phyloP scores from a whole-genome alignment of 2,888 invertebrate species.

The Cepaea hortensis region DNA sequence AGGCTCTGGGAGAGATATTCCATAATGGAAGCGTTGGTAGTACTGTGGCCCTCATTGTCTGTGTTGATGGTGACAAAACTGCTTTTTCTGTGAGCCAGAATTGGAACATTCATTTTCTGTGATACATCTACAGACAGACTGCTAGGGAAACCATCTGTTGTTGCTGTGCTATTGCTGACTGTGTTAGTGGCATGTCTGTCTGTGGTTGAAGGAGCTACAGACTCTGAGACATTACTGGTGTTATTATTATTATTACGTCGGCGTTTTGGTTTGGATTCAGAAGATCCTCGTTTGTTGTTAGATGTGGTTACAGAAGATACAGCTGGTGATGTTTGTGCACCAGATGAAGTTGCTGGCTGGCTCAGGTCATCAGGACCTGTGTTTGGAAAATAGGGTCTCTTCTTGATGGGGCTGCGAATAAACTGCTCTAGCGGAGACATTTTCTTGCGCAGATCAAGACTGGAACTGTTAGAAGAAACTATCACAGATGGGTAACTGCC shows the following conservation, averaged over 20 bases:
- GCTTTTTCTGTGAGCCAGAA: slow-evolving; percentile 51
- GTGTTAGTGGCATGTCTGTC: not conserved
- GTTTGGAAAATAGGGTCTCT: slow-evolving; percentile 70
- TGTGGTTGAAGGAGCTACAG: not conserved
- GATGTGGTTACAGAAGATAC: not conserved
- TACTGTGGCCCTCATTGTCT: not conserved
- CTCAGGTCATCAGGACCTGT: slow-evolving; percentile 35
- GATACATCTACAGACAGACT: not conserved
- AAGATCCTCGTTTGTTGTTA: slow-evolving; percentile 35
- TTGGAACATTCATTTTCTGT: slow-evolving; percentile 20
- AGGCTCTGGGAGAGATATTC: not conserved
- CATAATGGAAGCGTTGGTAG: not conserved
- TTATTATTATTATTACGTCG: slow-evolving; percentile 31
- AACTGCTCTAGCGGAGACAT: slow-evolving; percentile 61
- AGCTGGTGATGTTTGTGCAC: not conserved
- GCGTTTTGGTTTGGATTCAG: slow-evolving; percentile 40
- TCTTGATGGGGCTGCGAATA: slow-evolving; percentile 73
- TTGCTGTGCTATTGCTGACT: slow-evolving; percentile 2
- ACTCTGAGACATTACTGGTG: not conserved
- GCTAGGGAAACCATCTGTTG: not conserved
- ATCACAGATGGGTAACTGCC: slow-evolving; percentile 63
- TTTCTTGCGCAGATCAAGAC: slow-evolving; percentile 68
- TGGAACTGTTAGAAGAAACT: slow-evolving; percentile 64
- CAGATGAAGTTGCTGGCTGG: slow-evolving; percentile 14
- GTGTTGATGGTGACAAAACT: slow-evolving; percentile 57